Base-by-base conservation (phyloP, 2,113 vertebrate genomes). In the Podilymbus podiceps region DNA sequence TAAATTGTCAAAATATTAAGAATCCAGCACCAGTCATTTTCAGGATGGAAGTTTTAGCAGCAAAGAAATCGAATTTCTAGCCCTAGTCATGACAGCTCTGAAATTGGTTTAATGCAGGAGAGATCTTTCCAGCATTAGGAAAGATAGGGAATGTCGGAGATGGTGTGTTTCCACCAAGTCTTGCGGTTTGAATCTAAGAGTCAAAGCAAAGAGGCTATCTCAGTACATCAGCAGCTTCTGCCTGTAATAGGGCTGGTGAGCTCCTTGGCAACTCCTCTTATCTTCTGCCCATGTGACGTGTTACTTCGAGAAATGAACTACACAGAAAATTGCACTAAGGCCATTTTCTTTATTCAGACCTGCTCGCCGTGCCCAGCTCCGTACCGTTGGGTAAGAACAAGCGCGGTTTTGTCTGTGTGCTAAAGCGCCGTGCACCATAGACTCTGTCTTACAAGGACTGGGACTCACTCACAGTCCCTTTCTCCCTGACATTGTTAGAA, bases 1-100 rank as follows among this genome's bases (percentile, higher is more conserved):
- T 64, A 64, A 90, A 9, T 24, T 96, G 95, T 90, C 94, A 96
- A 91, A 95, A 93, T 69, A 93, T n/a, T 88, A 75, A 95, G 81
- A 59, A 77, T 76, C 53, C 56, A 80, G 38, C 46, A 52, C n/a
- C 20, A 71, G 62, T 77, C 25, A 38, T 91, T 89, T 85, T 86
- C 76, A 78, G 79, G 85, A 46, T 85, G 66, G 68, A 91, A 44
- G 20, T 89, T 93, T 86, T 62, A 92, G n/a, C 71, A 89, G 80
- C 66, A 91, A 74, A 94, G 46, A 94, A 93, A 86, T 82, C 69
- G 81, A 81, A 92, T 91, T 88, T 95, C 16, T 69, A 92, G 40
- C 40, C 31, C 47, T 90, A 63, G 24, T 58, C 10, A 5, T 93
- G 92, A 93, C 90, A 97, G 68, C 55, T 94, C 58, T 84, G 68